A percentile compares a stretch with the other conserved stretches of the same genome.
These are phyloP conservation scores for Gibbula magus DNA, from an alignment of 2,888 invertebrate species.

Conservation along the genomic window DNA sequence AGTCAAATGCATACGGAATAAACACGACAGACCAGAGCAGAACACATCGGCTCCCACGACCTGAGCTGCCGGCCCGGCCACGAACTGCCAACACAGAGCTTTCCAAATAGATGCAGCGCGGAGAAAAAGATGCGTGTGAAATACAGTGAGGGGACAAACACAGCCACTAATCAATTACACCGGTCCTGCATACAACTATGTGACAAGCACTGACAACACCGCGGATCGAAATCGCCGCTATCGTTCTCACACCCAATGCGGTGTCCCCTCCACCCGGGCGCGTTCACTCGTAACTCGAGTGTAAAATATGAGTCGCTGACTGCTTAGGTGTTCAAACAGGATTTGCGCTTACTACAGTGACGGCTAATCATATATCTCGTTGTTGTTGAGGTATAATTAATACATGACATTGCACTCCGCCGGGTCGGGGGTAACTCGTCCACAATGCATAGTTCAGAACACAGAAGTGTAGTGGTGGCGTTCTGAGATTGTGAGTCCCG, in stretches of 20 bases:
- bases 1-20: conserved; percentile 15
- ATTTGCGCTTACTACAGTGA: background rate
- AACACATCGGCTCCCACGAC: background rate
- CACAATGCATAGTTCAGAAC: too few relatives aligned
- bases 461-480: too few relatives aligned
- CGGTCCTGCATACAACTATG: background rate
- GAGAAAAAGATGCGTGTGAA: conserved; percentile 13
- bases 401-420: too few relatives aligned
- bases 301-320: too few relatives aligned
- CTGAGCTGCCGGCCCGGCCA: background rate
- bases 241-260: too few relatives aligned
- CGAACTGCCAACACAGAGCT: background rate
- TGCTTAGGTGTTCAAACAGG: too few relatives aligned
- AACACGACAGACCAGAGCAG: background rate
- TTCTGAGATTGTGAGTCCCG: too few relatives aligned
- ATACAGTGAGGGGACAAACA: conserved; percentile 1
- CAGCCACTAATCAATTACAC: background rate
- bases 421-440: too few relatives aligned
- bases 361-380: background rate
- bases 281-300: too few relatives aligned
- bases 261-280: too few relatives aligned
- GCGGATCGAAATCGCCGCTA: too few relatives aligned
- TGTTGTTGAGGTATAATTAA: background rate
- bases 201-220: background rate
- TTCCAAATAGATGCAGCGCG: conserved; percentile 1